phyloP scores from a whole-genome alignment of 2,888 invertebrate genomes.

The Ochropacha duplaris region DNA sequence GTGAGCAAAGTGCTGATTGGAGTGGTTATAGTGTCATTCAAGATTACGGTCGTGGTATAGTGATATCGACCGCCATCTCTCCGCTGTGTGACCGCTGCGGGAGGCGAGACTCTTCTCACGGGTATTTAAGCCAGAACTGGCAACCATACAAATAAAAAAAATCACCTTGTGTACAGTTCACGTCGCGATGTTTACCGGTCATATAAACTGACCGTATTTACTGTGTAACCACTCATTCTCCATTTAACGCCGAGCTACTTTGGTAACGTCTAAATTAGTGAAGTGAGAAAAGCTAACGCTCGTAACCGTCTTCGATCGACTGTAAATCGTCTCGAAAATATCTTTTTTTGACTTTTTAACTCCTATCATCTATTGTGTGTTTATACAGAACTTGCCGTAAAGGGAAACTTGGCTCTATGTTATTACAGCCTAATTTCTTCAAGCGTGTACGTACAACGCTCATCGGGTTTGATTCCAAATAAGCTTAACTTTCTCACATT shows the following conservation, averaged over 20 bases:
- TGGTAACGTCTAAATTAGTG: constrained; percentile 80
- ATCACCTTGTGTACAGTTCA: constrained; percentile 80
- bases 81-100: constrained; percentile 33
- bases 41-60: constrained; percentile 60
- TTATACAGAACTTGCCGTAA: constrained; percentile 63
- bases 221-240: constrained; percentile 74
- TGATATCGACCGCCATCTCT: constrained; percentile 28
- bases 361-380: constrained; percentile 69
- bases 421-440: constrained; percentile 63
- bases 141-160: constrained; percentile 76
- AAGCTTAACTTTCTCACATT: constrained; percentile 56
- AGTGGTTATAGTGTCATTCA: constrained; percentile 63
- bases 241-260: constrained; percentile 78
- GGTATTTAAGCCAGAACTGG: constrained; percentile 74
- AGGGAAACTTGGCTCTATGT: constrained; percentile 61
- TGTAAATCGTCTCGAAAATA: constrained; percentile 77
- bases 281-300: constrained; percentile 80
- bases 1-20: constrained; percentile 58
- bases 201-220: constrained; percentile 77
- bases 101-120: constrained; percentile 72
- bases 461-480: constrained; percentile 47
- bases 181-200: constrained; percentile 75
- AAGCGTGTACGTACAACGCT: constrained; percentile 44
- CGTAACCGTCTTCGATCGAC: constrained; percentile 72
- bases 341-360: constrained; percentile 65